A percentile compares a stretch with the other conserved stretches of the same genome.
These are phyloP conservation scores for Mesoclemmys tuberculata DNA, from an alignment of 2,113 vertebrate species.

Conservation along the genomic window DNA sequence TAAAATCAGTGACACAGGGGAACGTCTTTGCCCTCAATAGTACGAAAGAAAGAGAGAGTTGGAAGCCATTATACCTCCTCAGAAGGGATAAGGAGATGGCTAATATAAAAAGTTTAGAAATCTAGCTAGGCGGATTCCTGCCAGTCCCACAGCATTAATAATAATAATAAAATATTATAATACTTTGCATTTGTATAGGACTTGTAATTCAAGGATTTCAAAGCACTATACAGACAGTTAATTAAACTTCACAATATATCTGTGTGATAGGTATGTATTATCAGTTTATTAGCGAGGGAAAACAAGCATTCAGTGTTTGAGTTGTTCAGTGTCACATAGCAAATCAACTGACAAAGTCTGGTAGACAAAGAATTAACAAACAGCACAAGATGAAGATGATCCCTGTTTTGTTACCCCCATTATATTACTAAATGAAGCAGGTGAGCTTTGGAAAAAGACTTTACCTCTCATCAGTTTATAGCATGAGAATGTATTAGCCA, in stretches of 20 bases:
- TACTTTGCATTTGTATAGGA: neutral
- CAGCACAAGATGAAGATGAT: neutral
- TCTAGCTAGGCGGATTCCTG: slow-evolving; percentile 37
- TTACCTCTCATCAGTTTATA: neutral
- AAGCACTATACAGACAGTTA: slow-evolving; percentile 37
- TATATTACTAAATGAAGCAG: neutral
- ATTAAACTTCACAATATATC: neutral
- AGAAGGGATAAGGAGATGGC: neutral
- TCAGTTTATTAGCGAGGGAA: neutral
- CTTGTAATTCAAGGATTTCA: slow-evolving; percentile 7
- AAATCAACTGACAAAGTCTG: slow-evolving; percentile 3
- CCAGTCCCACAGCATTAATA: slow-evolving; percentile 10
- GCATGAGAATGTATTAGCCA: neutral
- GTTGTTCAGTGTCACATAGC: neutral
- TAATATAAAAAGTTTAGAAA: slow-evolving; percentile 46
- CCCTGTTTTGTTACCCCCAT: neutral
- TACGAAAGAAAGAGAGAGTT: neutral
- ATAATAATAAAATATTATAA: slow-evolving; percentile 17
- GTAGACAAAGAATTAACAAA: rapidly evolving
- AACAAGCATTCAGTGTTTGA: neutral
- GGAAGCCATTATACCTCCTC: neutral
- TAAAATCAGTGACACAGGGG: neutral
- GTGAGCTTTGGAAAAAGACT: neutral
- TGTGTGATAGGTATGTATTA: neutral
- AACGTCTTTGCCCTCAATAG: neutral